A percentile compares a stretch with the other conserved stretches of the same genome.
These are phyloP conservation scores for Luehdorfia chinensis DNA, from an alignment of 1,140 invertebrate genomes.

Conservation along the genomic window DNA sequence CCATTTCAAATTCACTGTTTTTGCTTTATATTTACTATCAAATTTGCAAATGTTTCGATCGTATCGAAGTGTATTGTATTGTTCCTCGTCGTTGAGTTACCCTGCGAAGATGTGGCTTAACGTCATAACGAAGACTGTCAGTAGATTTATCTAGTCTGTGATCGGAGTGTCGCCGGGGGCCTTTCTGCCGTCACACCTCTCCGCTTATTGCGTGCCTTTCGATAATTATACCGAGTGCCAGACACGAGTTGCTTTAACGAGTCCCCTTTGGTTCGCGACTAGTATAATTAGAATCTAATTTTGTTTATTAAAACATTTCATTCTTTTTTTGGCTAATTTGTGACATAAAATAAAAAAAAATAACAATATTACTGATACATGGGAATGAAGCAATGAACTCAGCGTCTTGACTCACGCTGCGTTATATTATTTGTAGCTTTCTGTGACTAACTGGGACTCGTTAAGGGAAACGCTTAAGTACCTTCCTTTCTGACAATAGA, in stretches of 20 bases:
- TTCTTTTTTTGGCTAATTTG: slow-evolving; percentile 3
- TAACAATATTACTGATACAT: not conserved
- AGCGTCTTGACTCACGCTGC: slow-evolving; percentile 7
- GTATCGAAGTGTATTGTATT: slow-evolving; percentile 25
- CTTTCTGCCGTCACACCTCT: slow-evolving; percentile 68
- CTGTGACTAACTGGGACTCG: slow-evolving; percentile 46
- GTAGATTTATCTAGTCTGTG: slow-evolving; percentile 74
- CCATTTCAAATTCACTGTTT: slow-evolving; percentile 20
- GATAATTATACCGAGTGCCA: slow-evolving; percentile 62
- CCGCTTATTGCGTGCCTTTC: slow-evolving; percentile 75
- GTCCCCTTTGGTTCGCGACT: slow-evolving; percentile 24
- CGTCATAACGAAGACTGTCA: slow-evolving; percentile 68
- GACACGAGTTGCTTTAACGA: slow-evolving; percentile 42
- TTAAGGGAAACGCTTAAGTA: slow-evolving; percentile 48
- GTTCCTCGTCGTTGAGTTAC: slow-evolving; percentile 38
- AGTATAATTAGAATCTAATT: slow-evolving; percentile 9
- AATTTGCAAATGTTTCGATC: slow-evolving; percentile 1
- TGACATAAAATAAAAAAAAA: not conserved
- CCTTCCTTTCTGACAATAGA: slow-evolving; percentile 75
- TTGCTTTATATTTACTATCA: slow-evolving; percentile 1
- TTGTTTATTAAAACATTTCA: not conserved
- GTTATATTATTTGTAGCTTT: slow-evolving; percentile 10
- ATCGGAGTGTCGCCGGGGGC: slow-evolving; percentile 74
- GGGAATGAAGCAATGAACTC: slow-evolving; percentile 6
- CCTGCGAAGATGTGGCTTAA: slow-evolving; percentile 54